Base-by-base conservation (phyloP, 2,888 invertebrate genomes). In the Ceraclea dissimilis region DNA sequence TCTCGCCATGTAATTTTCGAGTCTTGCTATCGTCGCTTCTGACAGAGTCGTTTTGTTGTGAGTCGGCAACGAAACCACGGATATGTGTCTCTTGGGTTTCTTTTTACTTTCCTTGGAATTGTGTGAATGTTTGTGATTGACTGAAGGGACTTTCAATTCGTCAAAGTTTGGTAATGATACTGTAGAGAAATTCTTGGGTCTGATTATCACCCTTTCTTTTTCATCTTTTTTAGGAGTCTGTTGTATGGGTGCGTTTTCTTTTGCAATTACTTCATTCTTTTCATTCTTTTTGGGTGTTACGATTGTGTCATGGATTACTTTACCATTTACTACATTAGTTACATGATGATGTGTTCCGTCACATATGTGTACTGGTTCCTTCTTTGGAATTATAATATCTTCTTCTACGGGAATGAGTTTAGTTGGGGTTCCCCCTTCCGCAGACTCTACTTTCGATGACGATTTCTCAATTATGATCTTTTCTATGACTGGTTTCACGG, bases 151-250 rank as follows among this genome's bases (percentile, higher is more conserved):
- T 64, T 70, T 71, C 49, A 78, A 65, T 62, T 79, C 78, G 63
- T 69, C 73, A 66, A 78, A 78, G 66, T 78, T 78, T 16, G 79
- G 79, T 55, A 80, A 65, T 17, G 79, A 79, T 54, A 75, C 71
- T 2, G 78, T 75, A 49, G 79, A 79, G 53, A 70, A 67, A 63
- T 74, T 77, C 65, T 78, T 79, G 56, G 67, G 68, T 62, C 73
- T 54, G 1, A 39, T 43, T 2, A 54, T 16, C 2, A 16, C 52
- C 56, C 65, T 54, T 47, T 47, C 47, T 19, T 47, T 22, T 39
- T 60, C 50, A 1, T 33, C 17, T 26, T 52, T 57, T 62, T 56
- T 39, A 62, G 54, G 26, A 43, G 43, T 52, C 2, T 33, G 19
- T 34, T 34, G 33, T 34, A 33, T 20, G 11, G 6, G 17, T 8